Evolutionary conservation across 1,140 invertebrate genomes (phyloP), one percentile per base, ranked within the genome.

Genomic region (Diorhabda carinulata): DNA sequence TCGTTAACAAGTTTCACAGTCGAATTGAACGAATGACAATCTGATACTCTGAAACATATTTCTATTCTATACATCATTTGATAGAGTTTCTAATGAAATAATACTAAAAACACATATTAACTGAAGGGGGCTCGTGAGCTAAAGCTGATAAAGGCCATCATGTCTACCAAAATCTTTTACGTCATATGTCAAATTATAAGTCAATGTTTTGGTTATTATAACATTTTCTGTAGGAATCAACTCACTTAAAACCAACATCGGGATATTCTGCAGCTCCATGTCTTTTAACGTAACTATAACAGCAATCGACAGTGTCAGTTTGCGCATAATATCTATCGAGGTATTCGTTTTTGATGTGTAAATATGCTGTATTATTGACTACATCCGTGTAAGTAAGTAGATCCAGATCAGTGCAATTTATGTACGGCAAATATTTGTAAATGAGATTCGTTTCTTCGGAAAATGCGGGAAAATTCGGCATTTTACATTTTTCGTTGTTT

Each of bases 401-500:
- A 62, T 74, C 62, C 9, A 67, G 70, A 40, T 66, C 79, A 5
- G 83, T 79, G 74, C 91, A 92, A 0, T 81, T 67, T 44, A 87
- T 82, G 56, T 86, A 86, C 61, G 83, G 81, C 45, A 83, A 79
- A 44, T 85, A 82, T 57, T 83, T 83, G n/a, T 90, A 84, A 68
- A 84, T 42, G 81, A 77, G 66, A 67, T 81, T 83, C 40, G 40
- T 86, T 25, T 88, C 87, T 6, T 83, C 78, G 69, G 90, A 87
- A 73, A 87, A 85, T 0, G 91, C 89, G 77, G 91, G 84, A 58
- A 90, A 81, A 59, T 89, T 85, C 2, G 88, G 86, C 73, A 93
- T 90, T 70, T 86, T 84, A 73, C 91, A 93, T 65, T 84, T 84
- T 2, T 86, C 81, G 73, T 86, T 91, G 81, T 88, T 88, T 2